Conservation (phyloP, 2,888 invertebrate genomes). For the Cacoxenus indagator region DNA sequence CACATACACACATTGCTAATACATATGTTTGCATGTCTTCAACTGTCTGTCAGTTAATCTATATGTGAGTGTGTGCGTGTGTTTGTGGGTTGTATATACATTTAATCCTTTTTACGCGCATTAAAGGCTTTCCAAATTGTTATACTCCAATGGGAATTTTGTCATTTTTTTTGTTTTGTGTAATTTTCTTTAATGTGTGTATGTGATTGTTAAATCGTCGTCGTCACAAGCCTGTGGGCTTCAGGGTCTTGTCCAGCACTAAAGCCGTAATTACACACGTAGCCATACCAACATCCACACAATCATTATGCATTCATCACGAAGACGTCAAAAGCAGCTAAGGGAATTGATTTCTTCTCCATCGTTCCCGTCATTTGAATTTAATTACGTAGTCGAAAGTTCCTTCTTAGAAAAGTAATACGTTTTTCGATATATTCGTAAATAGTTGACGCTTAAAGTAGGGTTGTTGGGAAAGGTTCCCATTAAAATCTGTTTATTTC, state of each 20-base stretch:
- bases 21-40: slow-evolving; percentile 42
- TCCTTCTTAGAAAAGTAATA: neutral
- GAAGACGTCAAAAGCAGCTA: slow-evolving; percentile 58
- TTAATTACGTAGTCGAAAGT: slow-evolving; percentile 41
- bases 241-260: slow-evolving; percentile 32
- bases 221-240: slow-evolving; percentile 16
- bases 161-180: slow-evolving; percentile 13
- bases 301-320: slow-evolving; percentile 12
- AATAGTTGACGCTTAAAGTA: too few species aligned
- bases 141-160: slow-evolving; percentile 1
- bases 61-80: neutral
- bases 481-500: too few species aligned
- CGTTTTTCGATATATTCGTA: too few species aligned
- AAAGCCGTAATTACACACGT: slow-evolving; percentile 38
- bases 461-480: too few species aligned
- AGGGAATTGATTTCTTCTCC: slow-evolving; percentile 57
- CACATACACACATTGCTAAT: slow-evolving; percentile 3
- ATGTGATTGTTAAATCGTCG: neutral
- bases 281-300: neutral
- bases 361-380: slow-evolving; percentile 44
- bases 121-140: slow-evolving; percentile 50
- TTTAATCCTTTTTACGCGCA: slow-evolving; percentile 55
- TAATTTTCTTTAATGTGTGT: slow-evolving; percentile 32
- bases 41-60: neutral
- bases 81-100: slow-evolving; percentile 21